Conservation (phyloP, 2,797 vertebrate genomes). For the Octomys mimax region DNA sequence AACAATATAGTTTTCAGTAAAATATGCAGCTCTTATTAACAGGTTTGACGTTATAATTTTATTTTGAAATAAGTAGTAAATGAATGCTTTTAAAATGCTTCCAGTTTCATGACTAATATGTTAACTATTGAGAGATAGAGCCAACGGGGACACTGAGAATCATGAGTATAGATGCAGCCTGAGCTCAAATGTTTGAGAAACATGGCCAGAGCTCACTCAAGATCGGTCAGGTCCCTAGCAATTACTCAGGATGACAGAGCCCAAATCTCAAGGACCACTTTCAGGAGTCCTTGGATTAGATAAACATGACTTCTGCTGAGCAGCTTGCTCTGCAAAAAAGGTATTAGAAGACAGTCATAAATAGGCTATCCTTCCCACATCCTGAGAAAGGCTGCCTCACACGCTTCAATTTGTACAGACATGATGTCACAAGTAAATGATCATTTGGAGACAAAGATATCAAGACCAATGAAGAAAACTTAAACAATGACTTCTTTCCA, state of each 20-base stretch:
- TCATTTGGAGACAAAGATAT: background rate
- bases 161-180: conserved; percentile 23
- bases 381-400: background rate
- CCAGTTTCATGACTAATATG: conserved; percentile 14
- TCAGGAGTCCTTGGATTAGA: background rate
- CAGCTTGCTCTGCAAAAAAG: background rate
- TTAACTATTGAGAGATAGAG: conserved; percentile 39
- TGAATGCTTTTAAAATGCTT: background rate
- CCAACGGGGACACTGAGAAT: conserved; percentile 4
- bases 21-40: background rate
- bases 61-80: background rate
- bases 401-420: background rate
- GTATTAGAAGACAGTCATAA: background rate
- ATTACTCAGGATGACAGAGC: background rate
- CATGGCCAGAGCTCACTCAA: background rate
- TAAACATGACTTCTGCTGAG: background rate
- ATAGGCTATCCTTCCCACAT: background rate
- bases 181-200: conserved; percentile 30
- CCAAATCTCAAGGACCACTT: background rate
- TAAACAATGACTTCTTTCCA: background rate
- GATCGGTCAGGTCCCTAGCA: background rate
- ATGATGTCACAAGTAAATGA: background rate
- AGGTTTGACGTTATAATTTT: background rate
- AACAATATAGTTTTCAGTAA: conserved; percentile 41
- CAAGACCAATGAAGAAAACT: background rate